Evolutionary conservation across 2,797 vertebrate species (phyloP).

Genomic region (Pempheris klunzingeri): DNA sequence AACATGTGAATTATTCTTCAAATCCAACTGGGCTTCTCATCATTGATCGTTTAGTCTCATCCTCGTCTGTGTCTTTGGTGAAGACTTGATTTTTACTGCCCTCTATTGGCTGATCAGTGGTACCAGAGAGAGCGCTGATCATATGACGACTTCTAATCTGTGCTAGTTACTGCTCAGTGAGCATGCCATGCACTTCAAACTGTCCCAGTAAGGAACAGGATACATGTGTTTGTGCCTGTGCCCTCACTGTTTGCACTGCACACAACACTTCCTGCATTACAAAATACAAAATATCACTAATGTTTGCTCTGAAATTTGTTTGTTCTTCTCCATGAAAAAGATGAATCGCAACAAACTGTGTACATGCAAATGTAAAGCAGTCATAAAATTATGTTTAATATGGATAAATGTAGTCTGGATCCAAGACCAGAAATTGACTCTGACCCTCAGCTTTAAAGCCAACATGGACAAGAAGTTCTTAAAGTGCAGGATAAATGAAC

Average conservation of each 20-base stretch:
- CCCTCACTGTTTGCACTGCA: too few species aligned
- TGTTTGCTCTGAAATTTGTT: neutral
- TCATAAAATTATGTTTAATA: neutral
- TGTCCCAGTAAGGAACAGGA: neutral
- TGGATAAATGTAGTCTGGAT: neutral
- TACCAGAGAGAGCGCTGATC: neutral
- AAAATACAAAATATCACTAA: too few species aligned
- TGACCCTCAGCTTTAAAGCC: too few species aligned
- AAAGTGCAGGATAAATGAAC: too few species aligned
- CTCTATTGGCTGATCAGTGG: constrained; percentile 52
- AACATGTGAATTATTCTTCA: neutral
- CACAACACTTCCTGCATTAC: neutral
- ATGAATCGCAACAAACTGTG: neutral
- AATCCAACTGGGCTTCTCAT: neutral
- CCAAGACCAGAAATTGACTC: too few species aligned
- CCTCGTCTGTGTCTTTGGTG: neutral
- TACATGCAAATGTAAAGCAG: neutral
- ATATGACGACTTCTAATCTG: too few species aligned
- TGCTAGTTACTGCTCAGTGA: neutral
- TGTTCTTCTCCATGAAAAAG: neutral
- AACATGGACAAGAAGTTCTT: too few species aligned
- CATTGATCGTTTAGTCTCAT: neutral
- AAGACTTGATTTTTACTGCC: constrained; percentile 54
- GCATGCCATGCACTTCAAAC: too few species aligned
- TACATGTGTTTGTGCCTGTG: neutral